Conservation (phyloP, 2,113 vertebrate species). For the Tachuris rubrigastra region DNA sequence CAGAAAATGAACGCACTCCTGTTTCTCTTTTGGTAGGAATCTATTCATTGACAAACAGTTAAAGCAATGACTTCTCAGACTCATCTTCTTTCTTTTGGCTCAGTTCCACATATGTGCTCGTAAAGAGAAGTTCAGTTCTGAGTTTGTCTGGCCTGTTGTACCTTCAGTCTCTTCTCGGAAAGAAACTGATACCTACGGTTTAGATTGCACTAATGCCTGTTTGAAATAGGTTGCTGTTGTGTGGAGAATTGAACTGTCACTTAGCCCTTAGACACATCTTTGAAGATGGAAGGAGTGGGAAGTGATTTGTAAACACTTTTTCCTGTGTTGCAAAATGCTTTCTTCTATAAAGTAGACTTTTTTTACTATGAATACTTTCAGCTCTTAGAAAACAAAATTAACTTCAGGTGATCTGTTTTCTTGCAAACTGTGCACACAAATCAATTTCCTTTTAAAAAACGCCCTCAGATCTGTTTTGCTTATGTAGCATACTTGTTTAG, state of each 20-base stretch:
- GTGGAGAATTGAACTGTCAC: not conserved
- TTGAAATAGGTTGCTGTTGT: not conserved
- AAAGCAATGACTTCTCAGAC: not conserved
- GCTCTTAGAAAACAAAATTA: not conserved
- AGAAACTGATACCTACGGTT: not conserved
- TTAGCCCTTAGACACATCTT: not conserved
- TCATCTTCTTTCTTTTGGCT: not conserved
- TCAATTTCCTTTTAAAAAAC: not conserved
- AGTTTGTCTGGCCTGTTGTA: not conserved
- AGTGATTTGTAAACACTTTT: not conserved
- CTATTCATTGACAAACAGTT: fast-evolving
- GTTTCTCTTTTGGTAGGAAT: not conserved
- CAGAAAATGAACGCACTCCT: not conserved
- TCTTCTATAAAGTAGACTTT: not conserved
- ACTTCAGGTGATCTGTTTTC: not conserved
- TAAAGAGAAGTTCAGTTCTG: not conserved
- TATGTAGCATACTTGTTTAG: not conserved
- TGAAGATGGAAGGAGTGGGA: not conserved
- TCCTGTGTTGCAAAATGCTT: not conserved
- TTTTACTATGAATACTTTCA: not conserved
- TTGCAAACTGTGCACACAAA: not conserved
- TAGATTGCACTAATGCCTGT: not conserved
- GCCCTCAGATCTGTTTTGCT: not conserved
- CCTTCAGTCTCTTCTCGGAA: not conserved
- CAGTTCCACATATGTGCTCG: not conserved